Evolutionary conservation across 1,140 invertebrate genomes (phyloP).

Genomic region (Chironomus striatipennis): DNA sequence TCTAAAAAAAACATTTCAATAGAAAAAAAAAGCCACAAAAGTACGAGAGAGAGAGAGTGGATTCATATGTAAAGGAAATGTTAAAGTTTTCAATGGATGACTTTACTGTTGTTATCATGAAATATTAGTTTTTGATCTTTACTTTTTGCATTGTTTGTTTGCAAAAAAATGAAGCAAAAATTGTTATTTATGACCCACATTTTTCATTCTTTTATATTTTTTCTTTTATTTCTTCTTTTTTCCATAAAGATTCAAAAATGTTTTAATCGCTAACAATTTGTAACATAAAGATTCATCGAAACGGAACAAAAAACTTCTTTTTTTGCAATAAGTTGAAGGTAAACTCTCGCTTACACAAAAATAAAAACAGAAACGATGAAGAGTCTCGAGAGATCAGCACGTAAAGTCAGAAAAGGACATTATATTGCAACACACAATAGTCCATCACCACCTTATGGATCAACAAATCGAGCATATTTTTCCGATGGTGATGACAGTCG

Average conservation of each 20-base stretch:
- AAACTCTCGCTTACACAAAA: not conserved
- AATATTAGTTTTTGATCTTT: conserved; percentile 2
- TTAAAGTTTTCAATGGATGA: too few relatives aligned
- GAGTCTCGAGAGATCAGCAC: not conserved
- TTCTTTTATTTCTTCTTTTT: not conserved
- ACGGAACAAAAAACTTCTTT: not conserved
- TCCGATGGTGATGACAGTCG: conserved; percentile 67
- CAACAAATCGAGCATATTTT: conserved; percentile 47
- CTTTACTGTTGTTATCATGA: not conserved
- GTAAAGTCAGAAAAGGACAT: conserved; percentile 49
- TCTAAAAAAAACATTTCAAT: not conserved
- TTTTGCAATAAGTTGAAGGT: not conserved
- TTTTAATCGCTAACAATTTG: conserved; percentile 14
- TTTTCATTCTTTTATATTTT: not conserved
- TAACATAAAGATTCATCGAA: not conserved
- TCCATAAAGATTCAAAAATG: not conserved
- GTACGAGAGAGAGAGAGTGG: not conserved
- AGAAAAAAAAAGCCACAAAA: not conserved
- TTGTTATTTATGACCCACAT: conserved; percentile 13
- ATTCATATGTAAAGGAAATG: not conserved
- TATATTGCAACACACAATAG: conserved; percentile 50
- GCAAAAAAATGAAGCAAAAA: not conserved
- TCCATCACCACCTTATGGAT: conserved; percentile 45
- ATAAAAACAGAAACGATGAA: not conserved
- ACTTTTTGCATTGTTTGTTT: not conserved